phyloP scores from a whole-genome alignment of 1,140 invertebrate species.

The Alviniconcha marisindica region DNA sequence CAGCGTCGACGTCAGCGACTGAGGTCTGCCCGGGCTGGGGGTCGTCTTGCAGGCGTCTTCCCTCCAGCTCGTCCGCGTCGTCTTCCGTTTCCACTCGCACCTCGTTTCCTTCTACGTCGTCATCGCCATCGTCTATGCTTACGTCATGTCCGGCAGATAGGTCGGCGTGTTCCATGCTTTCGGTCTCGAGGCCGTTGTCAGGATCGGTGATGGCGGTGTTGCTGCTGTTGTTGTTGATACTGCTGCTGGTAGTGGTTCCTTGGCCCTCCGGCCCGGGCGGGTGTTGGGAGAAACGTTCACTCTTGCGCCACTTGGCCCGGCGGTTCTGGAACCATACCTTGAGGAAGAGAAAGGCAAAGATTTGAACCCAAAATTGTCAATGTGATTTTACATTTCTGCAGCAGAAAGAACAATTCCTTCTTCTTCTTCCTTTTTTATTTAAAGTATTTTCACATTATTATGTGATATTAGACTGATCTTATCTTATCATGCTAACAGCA shows the following conservation, averaged over 20 bases:
- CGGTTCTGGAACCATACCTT: conserved; percentile 99
- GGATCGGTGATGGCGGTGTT: conserved; percentile 19
- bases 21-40: too few species aligned
- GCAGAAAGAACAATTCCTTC: too few species aligned
- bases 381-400: too few species aligned
- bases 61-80: not conserved
- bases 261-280: conserved; percentile 79
- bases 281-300: conserved; percentile 72
- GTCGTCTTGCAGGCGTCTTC: too few species aligned
- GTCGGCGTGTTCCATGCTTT: conserved; percentile 76
- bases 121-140: conserved; percentile 33
- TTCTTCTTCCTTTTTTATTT: too few species aligned
- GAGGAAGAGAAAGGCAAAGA: not conserved
- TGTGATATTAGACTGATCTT: too few species aligned
- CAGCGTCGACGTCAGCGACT: not conserved
- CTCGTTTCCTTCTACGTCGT: conserved; percentile 48
- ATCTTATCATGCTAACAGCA: too few species aligned
- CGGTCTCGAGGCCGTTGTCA: conserved; percentile 39
- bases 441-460: too few species aligned
- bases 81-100: conserved; percentile 21
- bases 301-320: conserved; percentile 97
- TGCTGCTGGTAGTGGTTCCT: not conserved
- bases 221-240: conserved; percentile 29
- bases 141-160: not conserved
- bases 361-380: not conserved